Base-by-base conservation (phyloP, 37 sponge, comb jelly and placozoan genomes). In the Hexactinellida sp. region DNA sequence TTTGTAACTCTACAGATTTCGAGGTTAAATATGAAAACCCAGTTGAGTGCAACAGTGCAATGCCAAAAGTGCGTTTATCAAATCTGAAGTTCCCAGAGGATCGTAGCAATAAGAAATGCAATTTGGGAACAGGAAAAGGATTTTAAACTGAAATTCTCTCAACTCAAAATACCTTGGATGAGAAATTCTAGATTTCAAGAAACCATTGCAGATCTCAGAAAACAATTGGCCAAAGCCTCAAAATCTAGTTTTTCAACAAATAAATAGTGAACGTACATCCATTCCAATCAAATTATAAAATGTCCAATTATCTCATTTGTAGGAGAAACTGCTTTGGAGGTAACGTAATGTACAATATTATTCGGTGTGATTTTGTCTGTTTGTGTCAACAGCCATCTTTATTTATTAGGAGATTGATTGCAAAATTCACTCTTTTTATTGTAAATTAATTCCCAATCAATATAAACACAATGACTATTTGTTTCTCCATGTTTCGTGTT, bases 21-120 rank as follows among this genome's bases (percentile, higher is more conserved):
- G 90, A 92, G 84, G 89, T 85, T 88, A 92, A 92, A 37, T 94
- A 94, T 83, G 92, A 92, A 21, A 16, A 84, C 19, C 94, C 94
- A 0, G 83, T 90, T 0, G 1, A 54, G 0, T 94, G 94, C 88
- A 91, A 94, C 24, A 82, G 30, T 94, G 94, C 54, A 87, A 87
- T 25, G 36, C 88, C 39, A 86, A 54, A 35, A 90, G 94, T 89
- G 94, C 94, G n/a, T 94, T 94, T 88, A n/a, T 24, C 25, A 92
- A 90, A 52, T 87, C 89, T 0, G 88, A 87, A 0, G 90, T 63
- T 23, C 3, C 30, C 76, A 32, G 76, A 63, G 21, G 16, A 9
- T 47, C 52, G 52, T 47, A 16, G 52, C 16, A 63, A 23, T 28
- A 63, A n/a, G 76, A 63, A 63, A n/a, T 25, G 30, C 3, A n/a